Base-by-base conservation (phyloP, 2,888 invertebrate genomes). In the Phortica magna region DNA sequence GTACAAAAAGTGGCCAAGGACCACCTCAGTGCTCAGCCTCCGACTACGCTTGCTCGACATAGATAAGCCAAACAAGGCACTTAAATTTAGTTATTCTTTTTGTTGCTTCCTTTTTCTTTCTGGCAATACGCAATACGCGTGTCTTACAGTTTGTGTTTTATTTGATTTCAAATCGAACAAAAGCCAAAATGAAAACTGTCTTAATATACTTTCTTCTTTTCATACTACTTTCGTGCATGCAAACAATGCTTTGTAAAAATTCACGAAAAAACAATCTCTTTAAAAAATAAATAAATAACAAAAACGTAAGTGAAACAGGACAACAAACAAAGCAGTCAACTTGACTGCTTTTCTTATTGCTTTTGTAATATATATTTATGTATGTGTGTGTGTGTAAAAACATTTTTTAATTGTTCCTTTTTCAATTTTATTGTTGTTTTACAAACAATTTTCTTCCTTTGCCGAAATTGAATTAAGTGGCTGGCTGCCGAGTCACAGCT, bases 111-210 rank as follows among this genome's bases (percentile, higher is more conserved):
- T 78, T 78, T 57, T 70, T 53, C 14, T 39, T 73, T 9, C 42
- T 39, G 59, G 4, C 43, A 55, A 31, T 79, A 57, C 75, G 41
- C 80, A 77, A 79, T 81, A 77, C 81, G 79, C 80, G 81, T 82
- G 81, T 77, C 76, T 77, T 85, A 81, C 10, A 12, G 48, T 57
- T 57, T 57, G n/a, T 72, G 31, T 22, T 57, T 74, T 74, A 22
- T 74, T 74, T 65, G 81, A 70, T 48, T 61, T 61, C 81, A 74
- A 68, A 31, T 65, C 80, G 84, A 84, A 88, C 85, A 85, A 85
- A 85, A 86, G 87, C 85, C 83, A 82, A 88, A 85, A 86, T 85
- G 87, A 85, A 85, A 85, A 88, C 83, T 84, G 87, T 84, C 84
- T 83, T 84, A 86, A 85, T 83, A 83, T 83, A 82, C 82, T 74